Evolutionary conservation across 1,140 invertebrate genomes (phyloP).

Genomic region (Spodoptera litura): DNA sequence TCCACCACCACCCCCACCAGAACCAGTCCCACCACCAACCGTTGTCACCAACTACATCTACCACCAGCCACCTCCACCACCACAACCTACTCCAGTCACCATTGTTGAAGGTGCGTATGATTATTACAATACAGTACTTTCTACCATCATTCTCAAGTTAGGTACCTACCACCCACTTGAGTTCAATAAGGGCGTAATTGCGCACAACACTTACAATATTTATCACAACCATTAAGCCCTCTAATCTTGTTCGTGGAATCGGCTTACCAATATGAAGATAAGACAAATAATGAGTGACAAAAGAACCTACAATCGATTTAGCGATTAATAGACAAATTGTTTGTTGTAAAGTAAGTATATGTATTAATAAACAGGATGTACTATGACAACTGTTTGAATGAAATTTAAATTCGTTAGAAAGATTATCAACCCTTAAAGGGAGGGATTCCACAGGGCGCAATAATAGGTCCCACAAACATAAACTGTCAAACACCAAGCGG

Average conservation of each 20-base stretch:
- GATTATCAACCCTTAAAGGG: not conserved
- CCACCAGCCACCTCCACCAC: constrained; percentile 49
- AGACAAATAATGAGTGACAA: not conserved
- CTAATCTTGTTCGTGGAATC: not conserved
- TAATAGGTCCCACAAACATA: not conserved
- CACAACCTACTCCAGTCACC: not conserved
- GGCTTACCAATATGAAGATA: not conserved
- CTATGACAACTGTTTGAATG: no score
- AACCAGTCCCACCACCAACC: constrained; percentile 50
- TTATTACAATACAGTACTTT: not conserved
- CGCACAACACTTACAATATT: no score
- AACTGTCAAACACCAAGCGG: no score
- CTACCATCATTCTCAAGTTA: no score
- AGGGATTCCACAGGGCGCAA: constrained; percentile 1
- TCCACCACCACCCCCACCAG: constrained; percentile 44
- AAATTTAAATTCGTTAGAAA: not conserved
- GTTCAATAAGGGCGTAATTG: no score
- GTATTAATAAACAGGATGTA: no score
- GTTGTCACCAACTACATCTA: constrained; percentile 67
- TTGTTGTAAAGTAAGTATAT: no score
- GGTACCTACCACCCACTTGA: no score
- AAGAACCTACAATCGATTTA: not conserved
- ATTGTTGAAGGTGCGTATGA: constrained; percentile 21
- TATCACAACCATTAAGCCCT: not conserved
- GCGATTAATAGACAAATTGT: not conserved